Evolutionary conservation across 2,113 vertebrate species (phyloP).

Genomic region (Leptodactylus fuscus): DNA sequence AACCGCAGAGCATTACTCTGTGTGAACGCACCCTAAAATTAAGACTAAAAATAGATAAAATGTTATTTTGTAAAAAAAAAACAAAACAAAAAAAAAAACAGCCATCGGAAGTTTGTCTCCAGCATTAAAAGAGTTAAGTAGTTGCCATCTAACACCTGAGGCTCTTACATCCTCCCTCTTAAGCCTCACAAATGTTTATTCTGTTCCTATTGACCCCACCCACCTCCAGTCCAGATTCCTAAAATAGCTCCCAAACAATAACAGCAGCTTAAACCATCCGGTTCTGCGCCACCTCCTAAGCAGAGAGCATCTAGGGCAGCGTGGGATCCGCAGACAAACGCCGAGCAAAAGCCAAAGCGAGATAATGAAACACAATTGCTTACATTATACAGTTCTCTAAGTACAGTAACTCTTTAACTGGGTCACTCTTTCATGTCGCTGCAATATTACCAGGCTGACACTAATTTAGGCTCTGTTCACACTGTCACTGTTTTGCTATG

Average conservation of each 20-base stretch:
- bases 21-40: no score
- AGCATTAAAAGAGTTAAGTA: slow-evolving; percentile 21
- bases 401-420: no score
- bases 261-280: slow-evolving; percentile 49
- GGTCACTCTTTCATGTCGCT: background rate
- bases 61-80: no score
- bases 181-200: slow-evolving; percentile 58
- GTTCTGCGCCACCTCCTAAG: slow-evolving; percentile 37
- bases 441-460: background rate
- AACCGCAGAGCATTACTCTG: no score
- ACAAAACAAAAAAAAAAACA: no score
- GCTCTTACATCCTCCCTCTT: slow-evolving; percentile 47
- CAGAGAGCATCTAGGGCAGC: slow-evolving; percentile 20
- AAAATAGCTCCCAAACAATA: slow-evolving; percentile 58
- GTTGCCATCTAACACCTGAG: slow-evolving; percentile 31
- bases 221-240: slow-evolving; percentile 51
- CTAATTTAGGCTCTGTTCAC: background rate
- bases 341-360: background rate
- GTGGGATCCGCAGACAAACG: slow-evolving; percentile 5
- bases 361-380: background rate
- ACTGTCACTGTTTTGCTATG: no score
- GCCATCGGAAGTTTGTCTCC: background rate
- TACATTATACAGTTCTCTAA: background rate
- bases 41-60: no score
- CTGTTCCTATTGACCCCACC: slow-evolving; percentile 52